Evolutionary conservation across 2,888 invertebrate species (phyloP).

Genomic region (Cyclophora punctaria): DNA sequence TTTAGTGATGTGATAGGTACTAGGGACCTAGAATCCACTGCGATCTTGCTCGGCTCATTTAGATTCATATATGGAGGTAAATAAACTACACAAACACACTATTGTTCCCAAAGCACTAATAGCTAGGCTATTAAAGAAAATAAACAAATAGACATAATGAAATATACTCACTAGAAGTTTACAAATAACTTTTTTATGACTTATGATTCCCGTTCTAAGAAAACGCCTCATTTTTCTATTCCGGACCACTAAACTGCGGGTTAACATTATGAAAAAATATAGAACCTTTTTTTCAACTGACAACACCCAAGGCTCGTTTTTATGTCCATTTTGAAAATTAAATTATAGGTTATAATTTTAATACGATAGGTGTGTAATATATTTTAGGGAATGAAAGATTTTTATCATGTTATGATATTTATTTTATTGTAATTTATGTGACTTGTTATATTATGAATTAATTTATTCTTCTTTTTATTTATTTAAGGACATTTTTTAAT

Average conservation of each 20-base stretch:
- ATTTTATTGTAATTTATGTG: slow-evolving; percentile 34
- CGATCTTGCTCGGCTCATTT: too few relatives aligned
- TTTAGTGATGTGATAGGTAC: too few relatives aligned
- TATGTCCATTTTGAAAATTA: slow-evolving; percentile 67
- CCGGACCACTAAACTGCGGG: slow-evolving; percentile 51
- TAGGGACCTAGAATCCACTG: too few relatives aligned
- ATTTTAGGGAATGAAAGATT: slow-evolving; percentile 59
- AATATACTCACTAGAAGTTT: too few relatives aligned
- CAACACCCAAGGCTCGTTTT: slow-evolving; percentile 60
- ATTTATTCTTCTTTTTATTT: slow-evolving; percentile 25
- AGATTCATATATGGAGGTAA: too few relatives aligned
- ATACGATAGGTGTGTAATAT: slow-evolving; percentile 71
- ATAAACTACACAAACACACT: too few relatives aligned
- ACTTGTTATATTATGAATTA: slow-evolving; percentile 19
- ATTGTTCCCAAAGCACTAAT: too few relatives aligned
- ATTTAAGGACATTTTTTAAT: slow-evolving; percentile 11
- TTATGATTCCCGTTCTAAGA: slow-evolving; percentile 54
- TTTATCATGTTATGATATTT: slow-evolving; percentile 50
- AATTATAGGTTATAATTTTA: slow-evolving; percentile 74
- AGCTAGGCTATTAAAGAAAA: too few relatives aligned
- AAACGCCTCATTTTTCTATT: slow-evolving; percentile 53
- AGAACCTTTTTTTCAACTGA: slow-evolving; percentile 65
- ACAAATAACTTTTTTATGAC: slow-evolving; percentile 28
- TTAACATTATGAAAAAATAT: slow-evolving; percentile 41
- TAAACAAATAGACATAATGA: too few relatives aligned